Conservation (phyloP, 2,888 invertebrate species). For the Agrotis puta region DNA sequence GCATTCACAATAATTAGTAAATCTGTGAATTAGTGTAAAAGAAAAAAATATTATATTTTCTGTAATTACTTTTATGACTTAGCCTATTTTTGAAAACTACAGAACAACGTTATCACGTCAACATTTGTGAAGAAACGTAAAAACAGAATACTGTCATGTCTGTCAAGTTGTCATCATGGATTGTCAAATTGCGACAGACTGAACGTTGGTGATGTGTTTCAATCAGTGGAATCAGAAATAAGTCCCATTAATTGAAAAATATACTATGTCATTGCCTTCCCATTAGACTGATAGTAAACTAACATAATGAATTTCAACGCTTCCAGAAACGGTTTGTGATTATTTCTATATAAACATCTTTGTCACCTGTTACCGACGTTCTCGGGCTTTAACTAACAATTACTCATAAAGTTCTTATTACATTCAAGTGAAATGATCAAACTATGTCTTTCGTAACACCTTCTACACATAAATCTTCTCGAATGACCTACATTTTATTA, state of each 20-base stretch:
- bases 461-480: not conserved
- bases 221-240: slow-evolving; percentile 72
- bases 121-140: slow-evolving; percentile 9
- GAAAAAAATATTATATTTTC: not conserved
- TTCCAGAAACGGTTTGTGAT: slow-evolving; percentile 85
- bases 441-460: not conserved
- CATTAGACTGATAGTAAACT: slow-evolving; percentile 62
- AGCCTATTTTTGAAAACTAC: not conserved
- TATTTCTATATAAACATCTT: slow-evolving; percentile 24
- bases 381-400: slow-evolving; percentile 25
- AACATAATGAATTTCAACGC: slow-evolving; percentile 87
- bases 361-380: slow-evolving; percentile 42
- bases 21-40: too few relatives aligned
- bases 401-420: slow-evolving; percentile 25
- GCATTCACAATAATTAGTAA: too few relatives aligned
- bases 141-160: slow-evolving; percentile 17
- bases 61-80: too few relatives aligned
- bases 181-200: slow-evolving; percentile 67
- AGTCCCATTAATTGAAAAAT: slow-evolving; percentile 71
- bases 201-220: slow-evolving; percentile 86
- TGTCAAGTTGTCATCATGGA: slow-evolving; percentile 38
- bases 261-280: slow-evolving; percentile 76
- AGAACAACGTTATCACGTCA: too few relatives aligned
- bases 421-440: slow-evolving; percentile 10
- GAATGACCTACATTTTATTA: slow-evolving; percentile 1